Percentiles rank a stretch among this genome's conserved stretches.
These are phyloP conservation scores for Calameuta pallipes DNA, from an alignment of 2,888 invertebrate species.

Conservation along the genomic window DNA sequence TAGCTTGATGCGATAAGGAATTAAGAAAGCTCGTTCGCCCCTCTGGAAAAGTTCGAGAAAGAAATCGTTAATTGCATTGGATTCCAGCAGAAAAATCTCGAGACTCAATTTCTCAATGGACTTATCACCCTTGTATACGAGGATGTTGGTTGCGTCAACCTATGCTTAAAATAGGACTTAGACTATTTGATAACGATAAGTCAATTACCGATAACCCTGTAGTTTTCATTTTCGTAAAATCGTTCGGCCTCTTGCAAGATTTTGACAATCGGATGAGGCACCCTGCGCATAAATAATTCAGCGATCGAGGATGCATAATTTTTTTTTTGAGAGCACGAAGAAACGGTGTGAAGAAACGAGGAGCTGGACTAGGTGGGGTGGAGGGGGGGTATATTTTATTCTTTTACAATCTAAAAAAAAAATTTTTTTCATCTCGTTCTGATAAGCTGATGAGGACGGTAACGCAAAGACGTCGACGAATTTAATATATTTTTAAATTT, in stretches of 20 bases:
- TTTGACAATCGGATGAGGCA: background rate
- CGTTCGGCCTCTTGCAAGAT: background rate
- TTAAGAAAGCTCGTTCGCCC: background rate
- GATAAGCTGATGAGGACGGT: background rate
- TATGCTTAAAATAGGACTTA: background rate
- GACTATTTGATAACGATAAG: background rate
- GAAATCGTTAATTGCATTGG: background rate
- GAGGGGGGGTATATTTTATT: background rate
- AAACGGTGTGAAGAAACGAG: constrained; percentile 19
- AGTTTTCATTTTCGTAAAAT: background rate
- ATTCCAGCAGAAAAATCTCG: background rate
- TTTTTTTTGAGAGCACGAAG: constrained; percentile 2
- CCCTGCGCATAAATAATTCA: constrained; percentile 36
- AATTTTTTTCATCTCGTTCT: background rate
- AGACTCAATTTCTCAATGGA: background rate
- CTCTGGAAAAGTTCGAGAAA: background rate
- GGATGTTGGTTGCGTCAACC: background rate
- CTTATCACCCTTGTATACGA: background rate
- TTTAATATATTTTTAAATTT: background rate
- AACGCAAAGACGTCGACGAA: background rate
- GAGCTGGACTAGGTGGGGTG: constrained; percentile 17
- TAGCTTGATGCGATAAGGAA: background rate
- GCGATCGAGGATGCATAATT: constrained; percentile 35
- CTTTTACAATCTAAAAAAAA: background rate
- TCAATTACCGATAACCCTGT: background rate